These are phyloP conservation scores for Globia sparganii DNA, from an alignment of 2,888 invertebrate species.

Conservation along the genomic window DNA sequence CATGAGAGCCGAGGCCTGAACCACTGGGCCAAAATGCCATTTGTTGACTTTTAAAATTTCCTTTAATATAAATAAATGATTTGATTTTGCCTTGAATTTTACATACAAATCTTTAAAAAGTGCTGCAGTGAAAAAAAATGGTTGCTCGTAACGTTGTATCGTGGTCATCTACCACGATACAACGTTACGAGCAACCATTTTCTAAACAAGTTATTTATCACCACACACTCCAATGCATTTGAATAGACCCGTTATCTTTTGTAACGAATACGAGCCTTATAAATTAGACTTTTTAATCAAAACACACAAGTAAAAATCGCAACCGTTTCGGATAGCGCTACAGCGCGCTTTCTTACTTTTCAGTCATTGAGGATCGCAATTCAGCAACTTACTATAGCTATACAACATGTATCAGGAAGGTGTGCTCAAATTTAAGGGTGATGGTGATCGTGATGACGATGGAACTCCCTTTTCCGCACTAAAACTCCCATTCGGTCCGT, in stretches of 20 bases:
- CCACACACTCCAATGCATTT: conserved; percentile 28
- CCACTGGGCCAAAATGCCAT: no score
- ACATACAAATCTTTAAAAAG: neutral
- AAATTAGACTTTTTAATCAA: conserved; percentile 32
- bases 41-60: neutral
- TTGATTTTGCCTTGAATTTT: neutral
- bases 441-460: no score
- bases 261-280: neutral
- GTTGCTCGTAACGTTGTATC: no score
- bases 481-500: no score
- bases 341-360: neutral
- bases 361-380: neutral
- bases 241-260: conserved; percentile 20
- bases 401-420: no score
- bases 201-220: conserved; percentile 17
- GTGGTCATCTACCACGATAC: neutral
- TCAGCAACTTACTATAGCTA: neutral
- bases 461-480: no score
- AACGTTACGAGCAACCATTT: conserved; percentile 5
- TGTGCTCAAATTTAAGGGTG: no score
- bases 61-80: neutral
- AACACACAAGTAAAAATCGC: conserved; percentile 13
- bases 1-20: no score
- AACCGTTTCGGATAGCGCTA: neutral
- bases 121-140: neutral